Base-by-base conservation (phyloP, 2,888 invertebrate genomes). In the Acanthopleura granulata region DNA sequence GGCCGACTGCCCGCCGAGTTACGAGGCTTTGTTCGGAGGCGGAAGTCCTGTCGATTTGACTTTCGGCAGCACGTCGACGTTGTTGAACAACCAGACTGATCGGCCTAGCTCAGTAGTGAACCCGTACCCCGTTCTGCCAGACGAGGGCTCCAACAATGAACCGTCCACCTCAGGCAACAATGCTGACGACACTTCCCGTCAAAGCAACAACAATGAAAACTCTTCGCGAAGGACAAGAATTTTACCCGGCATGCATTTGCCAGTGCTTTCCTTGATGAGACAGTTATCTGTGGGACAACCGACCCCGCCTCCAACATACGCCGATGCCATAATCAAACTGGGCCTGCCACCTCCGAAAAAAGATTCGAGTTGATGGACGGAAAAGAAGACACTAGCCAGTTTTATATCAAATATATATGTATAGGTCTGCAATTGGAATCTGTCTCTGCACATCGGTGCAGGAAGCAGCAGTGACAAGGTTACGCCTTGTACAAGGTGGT, bases 191-290 rank as follows among this genome's bases (percentile, higher is more conserved):
- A 27, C 25, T 16, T 27, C 22, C 22, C 4, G 25, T 27, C 16
- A 18, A 27, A 66, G 25, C 29, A 16, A 22, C 25, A 66, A 25
- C 22, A 27, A 66, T 25, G 16, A 6, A 6, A 66, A 25, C 29
- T 27, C 66, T 6, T 22, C 66, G 16, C 40, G n/a, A 71, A 3
- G 71, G 40, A 29, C 30, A 29, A 18, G 40, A 49, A 16, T 18
- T 18, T 49, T 49, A 16, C 71, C 71, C 1, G 71, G 71, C n/a
- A 71, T 71, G 71, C 71, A 71, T 27, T 22, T 71, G 49, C 40
- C 6, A 14, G 40, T 40, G 3, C 40, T 71, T 40, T 16, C 71
- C 1, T 6, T 71, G 9, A 49, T 71, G 71, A 18, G 71, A 71
- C 71, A 30, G 25, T 9, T 71, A 6, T 71, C 71, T 14, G 71